Conservation (phyloP, 2,888 invertebrate genomes). For the Synergus gifuensis region DNA sequence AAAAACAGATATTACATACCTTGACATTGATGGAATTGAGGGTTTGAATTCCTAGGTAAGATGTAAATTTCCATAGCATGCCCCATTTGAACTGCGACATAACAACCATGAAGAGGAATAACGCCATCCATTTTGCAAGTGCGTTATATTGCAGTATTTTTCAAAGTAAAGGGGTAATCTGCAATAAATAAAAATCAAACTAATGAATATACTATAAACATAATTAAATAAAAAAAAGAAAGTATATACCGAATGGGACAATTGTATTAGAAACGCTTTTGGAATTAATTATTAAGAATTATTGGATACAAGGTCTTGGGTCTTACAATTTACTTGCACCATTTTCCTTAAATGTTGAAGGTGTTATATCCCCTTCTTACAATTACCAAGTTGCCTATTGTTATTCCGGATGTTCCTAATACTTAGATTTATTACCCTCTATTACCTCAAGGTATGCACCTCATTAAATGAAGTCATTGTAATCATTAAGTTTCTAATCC, state of each 20-base stretch:
- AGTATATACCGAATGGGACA: too few relatives aligned
- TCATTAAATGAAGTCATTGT: too few relatives aligned
- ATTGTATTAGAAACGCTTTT: neutral
- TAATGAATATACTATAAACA: neutral
- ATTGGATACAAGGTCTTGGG: too few relatives aligned
- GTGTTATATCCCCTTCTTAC: too few relatives aligned
- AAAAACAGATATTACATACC: neutral
- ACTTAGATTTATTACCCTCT: too few relatives aligned
- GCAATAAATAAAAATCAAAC: neutral
- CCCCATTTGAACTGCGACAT: neutral
- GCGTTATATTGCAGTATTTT: neutral
- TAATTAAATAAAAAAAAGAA: neutral
- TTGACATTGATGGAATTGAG: neutral
- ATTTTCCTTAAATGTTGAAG: too few relatives aligned
- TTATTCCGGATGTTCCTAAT: too few relatives aligned
- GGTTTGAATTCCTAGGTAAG: neutral
- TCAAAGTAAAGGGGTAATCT: neutral
- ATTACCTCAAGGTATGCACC: too few relatives aligned
- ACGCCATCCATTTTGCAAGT: neutral
- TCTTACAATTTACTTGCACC: fast-evolving
- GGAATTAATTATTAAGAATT: neutral
- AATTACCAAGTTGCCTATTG: too few relatives aligned
- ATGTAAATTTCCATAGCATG: neutral
- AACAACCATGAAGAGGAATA: neutral
- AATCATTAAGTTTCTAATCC: too few relatives aligned